A percentile compares a stretch with the other conserved stretches of the same genome.
Evolutionary conservation across 2,888 invertebrate species (phyloP).

Genomic region (Platycnemis pennipes): DNA sequence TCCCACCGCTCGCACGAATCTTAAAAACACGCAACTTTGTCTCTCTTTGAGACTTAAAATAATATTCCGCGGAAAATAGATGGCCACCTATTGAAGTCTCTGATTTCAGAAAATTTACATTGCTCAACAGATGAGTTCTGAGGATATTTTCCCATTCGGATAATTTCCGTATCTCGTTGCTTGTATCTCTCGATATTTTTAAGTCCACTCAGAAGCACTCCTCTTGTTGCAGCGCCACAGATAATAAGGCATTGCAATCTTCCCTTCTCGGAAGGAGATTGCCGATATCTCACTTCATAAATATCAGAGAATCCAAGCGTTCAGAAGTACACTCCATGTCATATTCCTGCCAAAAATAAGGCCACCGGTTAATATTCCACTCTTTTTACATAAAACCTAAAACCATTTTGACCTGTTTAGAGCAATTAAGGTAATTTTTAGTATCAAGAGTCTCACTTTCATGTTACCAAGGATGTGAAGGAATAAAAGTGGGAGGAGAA

Average conservation of each 20-base stretch:
- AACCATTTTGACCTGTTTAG: too few relatives aligned
- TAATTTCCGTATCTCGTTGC: constrained; percentile 27
- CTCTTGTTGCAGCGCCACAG: not conserved
- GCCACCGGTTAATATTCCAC: too few relatives aligned
- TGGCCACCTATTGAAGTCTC: constrained; percentile 57
- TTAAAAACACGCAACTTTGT: constrained; percentile 64
- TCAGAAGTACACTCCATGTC: too few relatives aligned
- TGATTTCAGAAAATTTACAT: constrained; percentile 51
- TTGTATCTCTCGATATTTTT: constrained; percentile 1
- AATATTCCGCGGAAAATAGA: constrained; percentile 51
- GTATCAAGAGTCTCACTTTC: too few relatives aligned
- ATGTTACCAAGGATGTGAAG: too few relatives aligned
- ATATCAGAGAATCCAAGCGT: too few relatives aligned
- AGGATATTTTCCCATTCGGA: constrained; percentile 19
- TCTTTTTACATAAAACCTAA: too few relatives aligned
- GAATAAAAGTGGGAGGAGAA: too few relatives aligned
- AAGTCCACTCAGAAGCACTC: not conserved
- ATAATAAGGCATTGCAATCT: not conserved
- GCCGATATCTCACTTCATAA: not conserved
- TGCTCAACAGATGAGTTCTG: constrained; percentile 51
- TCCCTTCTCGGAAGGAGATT: not conserved
- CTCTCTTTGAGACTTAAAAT: constrained; percentile 44
- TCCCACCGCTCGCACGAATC: constrained; percentile 58
- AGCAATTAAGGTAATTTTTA: too few relatives aligned
- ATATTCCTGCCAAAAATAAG: too few relatives aligned